Evolutionary conservation across 2,888 invertebrate genomes (phyloP).

Genomic region (Macropis europaea): DNA sequence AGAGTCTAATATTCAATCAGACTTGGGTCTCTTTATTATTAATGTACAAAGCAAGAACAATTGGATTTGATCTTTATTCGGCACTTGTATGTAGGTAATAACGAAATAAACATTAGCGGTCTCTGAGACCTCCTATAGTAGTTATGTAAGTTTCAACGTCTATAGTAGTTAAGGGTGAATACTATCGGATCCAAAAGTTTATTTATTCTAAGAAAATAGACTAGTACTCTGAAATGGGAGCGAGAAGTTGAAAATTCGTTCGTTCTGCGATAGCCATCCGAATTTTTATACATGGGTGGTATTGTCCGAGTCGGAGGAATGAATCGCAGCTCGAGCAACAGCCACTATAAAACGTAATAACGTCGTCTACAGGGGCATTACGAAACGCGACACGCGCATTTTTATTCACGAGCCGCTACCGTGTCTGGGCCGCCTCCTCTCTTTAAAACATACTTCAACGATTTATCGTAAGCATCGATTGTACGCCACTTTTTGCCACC

Average conservation of each 20-base stretch:
- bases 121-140: too few relatives aligned
- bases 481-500: constrained; percentile 33
- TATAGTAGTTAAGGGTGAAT: too few relatives aligned
- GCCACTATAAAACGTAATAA: background rate
- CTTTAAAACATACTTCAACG: constrained; percentile 5
- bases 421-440: background rate
- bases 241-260: constrained; percentile 23
- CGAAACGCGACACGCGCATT: constrained; percentile 29
- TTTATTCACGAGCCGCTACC: constrained; percentile 16
- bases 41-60: too few relatives aligned
- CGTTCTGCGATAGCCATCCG: background rate
- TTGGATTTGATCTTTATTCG: too few relatives aligned
- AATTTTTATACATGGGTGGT: background rate
- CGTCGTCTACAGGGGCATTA: constrained; percentile 5
- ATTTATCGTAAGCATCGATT: constrained; percentile 36
- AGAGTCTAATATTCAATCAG: too few relatives aligned
- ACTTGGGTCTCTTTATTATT: too few relatives aligned
- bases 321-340: background rate
- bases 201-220: too few relatives aligned
- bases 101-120: too few relatives aligned
- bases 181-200: too few relatives aligned
- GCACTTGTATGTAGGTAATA: too few relatives aligned
- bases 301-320: background rate
- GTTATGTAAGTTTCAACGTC: too few relatives aligned
- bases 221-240: too few relatives aligned